phyloP scores from a whole-genome alignment of 2,888 invertebrate genomes.

The Phengaris alcon region DNA sequence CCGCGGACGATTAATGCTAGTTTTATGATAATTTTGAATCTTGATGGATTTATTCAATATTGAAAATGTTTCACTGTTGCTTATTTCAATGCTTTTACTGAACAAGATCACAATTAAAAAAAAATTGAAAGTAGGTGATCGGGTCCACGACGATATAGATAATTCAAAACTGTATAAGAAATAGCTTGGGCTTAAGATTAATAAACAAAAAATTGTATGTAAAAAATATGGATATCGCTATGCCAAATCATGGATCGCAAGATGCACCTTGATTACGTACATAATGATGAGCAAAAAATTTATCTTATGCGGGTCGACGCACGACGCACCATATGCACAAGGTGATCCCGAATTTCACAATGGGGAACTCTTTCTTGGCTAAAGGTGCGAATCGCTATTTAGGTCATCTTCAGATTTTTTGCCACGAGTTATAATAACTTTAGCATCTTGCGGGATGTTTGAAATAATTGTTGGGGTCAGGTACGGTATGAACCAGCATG shows the following conservation, averaged over 20 bases:
- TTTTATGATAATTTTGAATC: too few species aligned
- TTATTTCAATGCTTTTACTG: too few species aligned
- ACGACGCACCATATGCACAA: constrained; percentile 59
- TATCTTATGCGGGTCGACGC: constrained; percentile 54
- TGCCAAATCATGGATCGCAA: neutral
- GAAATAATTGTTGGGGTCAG: constrained; percentile 13
- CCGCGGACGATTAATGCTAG: too few species aligned
- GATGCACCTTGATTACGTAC: constrained; percentile 22
- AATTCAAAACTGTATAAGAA: too few species aligned
- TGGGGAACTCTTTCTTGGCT: constrained; percentile 59
- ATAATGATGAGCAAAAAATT: constrained; percentile 43
- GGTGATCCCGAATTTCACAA: constrained; percentile 55
- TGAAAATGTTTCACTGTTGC: too few species aligned
- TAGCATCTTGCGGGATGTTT: constrained; percentile 8
- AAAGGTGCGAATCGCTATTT: constrained; percentile 73
- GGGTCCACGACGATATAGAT: too few species aligned
- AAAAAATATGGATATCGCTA: neutral
- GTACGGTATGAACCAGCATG: neutral
- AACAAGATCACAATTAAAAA: too few species aligned
- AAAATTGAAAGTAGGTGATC: too few species aligned
- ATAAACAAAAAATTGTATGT: neutral
- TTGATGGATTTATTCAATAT: too few species aligned
- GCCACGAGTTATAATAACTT: constrained; percentile 40
- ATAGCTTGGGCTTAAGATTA: too few species aligned
- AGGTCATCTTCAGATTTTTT: constrained; percentile 62